Conservation (phyloP, 2,113 vertebrate species). For the Psilopogon haemacephalus region DNA sequence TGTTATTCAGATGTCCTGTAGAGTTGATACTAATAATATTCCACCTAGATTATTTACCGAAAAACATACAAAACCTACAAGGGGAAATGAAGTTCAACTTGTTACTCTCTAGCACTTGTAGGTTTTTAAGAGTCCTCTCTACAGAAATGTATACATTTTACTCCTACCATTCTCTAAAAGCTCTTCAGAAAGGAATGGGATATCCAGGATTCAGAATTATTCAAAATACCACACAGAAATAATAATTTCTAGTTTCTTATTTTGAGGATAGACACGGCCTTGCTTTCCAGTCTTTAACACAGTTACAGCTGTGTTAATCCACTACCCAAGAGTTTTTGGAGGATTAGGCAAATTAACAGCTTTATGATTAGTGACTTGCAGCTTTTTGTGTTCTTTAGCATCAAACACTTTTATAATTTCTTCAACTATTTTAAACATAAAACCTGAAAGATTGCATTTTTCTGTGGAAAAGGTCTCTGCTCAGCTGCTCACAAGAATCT, state of each 20-base stretch:
- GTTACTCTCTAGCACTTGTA: neutral
- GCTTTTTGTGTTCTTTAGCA: neutral
- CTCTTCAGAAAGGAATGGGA: neutral
- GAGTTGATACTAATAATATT: neutral
- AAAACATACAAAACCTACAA: neutral
- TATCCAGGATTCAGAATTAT: neutral
- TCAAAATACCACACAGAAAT: neutral
- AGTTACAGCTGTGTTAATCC: neutral
- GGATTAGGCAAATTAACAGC: neutral
- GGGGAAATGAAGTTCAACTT: neutral
- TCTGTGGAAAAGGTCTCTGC: neutral
- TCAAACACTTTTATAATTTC: neutral
- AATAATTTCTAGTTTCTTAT: neutral
- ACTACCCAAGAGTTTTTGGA: neutral
- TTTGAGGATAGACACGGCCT: neutral
- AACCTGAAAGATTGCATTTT: neutral
- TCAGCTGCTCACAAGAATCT: neutral
- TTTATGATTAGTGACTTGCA: neutral
- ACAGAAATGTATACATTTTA: neutral
- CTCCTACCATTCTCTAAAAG: neutral
- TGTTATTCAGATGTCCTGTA: neutral
- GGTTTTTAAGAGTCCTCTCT: neutral
- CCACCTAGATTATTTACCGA: neutral
- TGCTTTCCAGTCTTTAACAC: neutral
- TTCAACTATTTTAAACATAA: neutral